Conservation (phyloP, 2,888 invertebrate genomes). For the Lithophane semibrunnea region DNA sequence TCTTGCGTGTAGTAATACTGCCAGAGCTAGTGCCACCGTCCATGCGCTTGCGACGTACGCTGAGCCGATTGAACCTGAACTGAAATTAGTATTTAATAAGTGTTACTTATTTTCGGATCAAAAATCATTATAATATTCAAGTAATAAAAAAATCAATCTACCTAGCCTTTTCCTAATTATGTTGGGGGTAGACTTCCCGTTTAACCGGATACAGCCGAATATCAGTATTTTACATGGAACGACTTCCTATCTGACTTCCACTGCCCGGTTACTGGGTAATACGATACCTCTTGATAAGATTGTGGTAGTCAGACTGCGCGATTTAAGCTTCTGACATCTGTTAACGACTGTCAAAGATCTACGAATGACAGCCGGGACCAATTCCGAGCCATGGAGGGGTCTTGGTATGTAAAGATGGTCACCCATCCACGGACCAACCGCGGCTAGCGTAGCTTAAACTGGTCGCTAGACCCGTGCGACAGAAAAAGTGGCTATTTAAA, state of each 20-base stretch:
- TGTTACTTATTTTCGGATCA: neutral
- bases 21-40: conserved; percentile 95
- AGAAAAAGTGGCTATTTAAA: neutral
- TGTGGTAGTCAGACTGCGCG: neutral
- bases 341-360: neutral
- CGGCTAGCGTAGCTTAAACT: neutral
- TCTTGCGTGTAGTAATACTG: conserved; percentile 95
- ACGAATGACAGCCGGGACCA: neutral
- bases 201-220: neutral
- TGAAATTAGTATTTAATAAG: conserved; percentile 58
- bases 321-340: neutral
- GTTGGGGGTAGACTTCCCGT: neutral
- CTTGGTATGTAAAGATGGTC: neutral
- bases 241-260: neutral
- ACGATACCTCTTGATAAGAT: neutral
- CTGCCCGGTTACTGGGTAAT: no score
- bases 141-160: neutral
- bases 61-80: conserved; percentile 91
- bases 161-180: neutral
- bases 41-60: conserved; percentile 95
- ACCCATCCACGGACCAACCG: neutral
- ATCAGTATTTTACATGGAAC: neutral
- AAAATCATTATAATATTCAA: neutral
- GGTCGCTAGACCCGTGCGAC: neutral
- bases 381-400: neutral